These are phyloP conservation scores for Sylvilagus bachmani DNA, from an alignment of 2,113 vertebrate species.

Conservation along the genomic window DNA sequence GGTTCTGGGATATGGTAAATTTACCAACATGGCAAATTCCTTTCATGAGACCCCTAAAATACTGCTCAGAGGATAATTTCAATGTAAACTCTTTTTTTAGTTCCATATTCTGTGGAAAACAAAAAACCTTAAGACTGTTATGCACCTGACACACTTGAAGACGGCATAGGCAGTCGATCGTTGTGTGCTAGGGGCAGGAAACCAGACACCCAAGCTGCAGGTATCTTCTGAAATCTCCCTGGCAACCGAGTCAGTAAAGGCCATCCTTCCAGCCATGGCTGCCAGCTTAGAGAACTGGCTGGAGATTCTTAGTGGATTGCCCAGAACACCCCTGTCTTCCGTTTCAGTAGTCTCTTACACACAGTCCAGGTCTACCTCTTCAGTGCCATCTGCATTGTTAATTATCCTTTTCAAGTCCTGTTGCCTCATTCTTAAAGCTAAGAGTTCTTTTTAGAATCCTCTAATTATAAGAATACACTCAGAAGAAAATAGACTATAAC, in stretches of 20 bases:
- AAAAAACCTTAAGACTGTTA: not conserved
- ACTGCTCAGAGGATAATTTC: conserved; percentile 8
- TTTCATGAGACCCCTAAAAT: not conserved
- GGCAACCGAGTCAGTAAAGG: conserved; percentile 49
- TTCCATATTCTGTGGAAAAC: not conserved
- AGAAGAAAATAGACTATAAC: not conserved
- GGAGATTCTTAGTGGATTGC: conserved; percentile 1
- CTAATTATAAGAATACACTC: not conserved
- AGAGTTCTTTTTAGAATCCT: conserved; percentile 11
- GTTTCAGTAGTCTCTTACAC: conserved; percentile 35
- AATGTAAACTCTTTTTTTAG: conserved; percentile 31
- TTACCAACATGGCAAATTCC: conserved; percentile 20
- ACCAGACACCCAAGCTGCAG: conserved; percentile 53
- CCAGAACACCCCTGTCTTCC: conserved; percentile 21
- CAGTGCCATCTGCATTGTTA: not conserved
- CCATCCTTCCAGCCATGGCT: conserved; percentile 5
- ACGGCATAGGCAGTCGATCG: not conserved
- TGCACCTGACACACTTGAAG: conserved; percentile 32
- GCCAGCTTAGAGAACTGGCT: conserved; percentile 46
- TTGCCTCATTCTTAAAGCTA: not conserved
- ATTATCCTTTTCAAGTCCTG: conserved; percentile 7
- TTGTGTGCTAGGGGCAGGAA: not conserved
- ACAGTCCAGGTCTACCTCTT: not conserved
- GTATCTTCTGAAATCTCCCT: conserved; percentile 72
- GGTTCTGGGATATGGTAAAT: not conserved